phyloP scores from a whole-genome alignment of 2,113 vertebrate species.

The Pitta sordida region DNA sequence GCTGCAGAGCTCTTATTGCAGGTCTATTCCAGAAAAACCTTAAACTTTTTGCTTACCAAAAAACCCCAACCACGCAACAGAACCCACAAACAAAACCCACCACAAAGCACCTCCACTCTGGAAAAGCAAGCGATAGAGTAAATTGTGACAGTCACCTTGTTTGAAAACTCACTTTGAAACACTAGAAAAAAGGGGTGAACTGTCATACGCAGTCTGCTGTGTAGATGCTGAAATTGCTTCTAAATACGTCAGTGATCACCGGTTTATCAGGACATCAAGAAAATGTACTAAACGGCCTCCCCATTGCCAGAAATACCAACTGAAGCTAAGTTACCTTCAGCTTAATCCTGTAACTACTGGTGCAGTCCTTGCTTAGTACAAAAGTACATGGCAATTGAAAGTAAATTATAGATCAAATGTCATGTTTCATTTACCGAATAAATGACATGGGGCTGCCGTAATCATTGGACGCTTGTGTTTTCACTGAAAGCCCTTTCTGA shows the following conservation, averaged over 20 bases:
- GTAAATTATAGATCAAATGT: conserved; percentile 45
- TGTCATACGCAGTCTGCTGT: neutral
- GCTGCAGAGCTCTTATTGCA: neutral
- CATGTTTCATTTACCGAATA: conserved; percentile 17
- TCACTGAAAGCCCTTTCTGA: conserved; percentile 46
- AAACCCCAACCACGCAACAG: neutral
- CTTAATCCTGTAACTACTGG: conserved; percentile 23
- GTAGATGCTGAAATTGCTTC: conserved; percentile 38
- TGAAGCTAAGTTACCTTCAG: conserved; percentile 51
- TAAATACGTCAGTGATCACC: conserved; percentile 28
- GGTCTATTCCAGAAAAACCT: neutral
- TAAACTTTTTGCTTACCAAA: neutral
- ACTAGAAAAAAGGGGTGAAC: neutral
- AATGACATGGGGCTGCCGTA: conserved; percentile 58
- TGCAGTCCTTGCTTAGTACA: conserved; percentile 16
- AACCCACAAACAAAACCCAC: neutral
- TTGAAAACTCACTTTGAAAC: neutral
- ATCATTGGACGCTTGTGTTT: conserved; percentile 54
- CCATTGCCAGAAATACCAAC: conserved; percentile 47
- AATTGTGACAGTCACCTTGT: neutral
- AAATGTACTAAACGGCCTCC: conserved; percentile 36
- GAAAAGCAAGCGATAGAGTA: conserved; percentile 10
- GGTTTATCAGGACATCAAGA: conserved; percentile 48
- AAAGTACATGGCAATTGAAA: conserved; percentile 26
- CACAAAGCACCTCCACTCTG: neutral